phyloP scores from a whole-genome alignment of 2,797 vertebrate genomes.

The Astyanax mexicanus region DNA sequence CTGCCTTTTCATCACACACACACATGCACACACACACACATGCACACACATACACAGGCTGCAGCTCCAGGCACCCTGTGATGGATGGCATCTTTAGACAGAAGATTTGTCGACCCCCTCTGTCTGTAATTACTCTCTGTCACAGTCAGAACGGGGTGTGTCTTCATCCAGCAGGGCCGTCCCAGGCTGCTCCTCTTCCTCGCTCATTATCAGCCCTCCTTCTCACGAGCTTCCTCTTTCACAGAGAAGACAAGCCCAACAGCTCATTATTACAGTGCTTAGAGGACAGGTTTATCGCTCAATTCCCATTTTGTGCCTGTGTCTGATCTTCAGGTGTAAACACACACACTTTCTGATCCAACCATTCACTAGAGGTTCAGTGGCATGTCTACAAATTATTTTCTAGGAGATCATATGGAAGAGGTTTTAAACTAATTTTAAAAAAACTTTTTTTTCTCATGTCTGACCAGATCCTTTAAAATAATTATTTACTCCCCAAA shows the following conservation, averaged over 20 bases:
- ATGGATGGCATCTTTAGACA: slow-evolving; percentile 73
- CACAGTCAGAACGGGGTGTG: slow-evolving; percentile 51
- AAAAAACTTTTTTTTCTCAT: too few relatives aligned
- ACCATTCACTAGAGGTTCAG: too few relatives aligned
- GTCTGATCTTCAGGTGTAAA: not conserved
- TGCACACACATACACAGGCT: not conserved
- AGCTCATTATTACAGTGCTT: not conserved
- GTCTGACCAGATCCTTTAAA: too few relatives aligned
- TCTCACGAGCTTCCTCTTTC: not conserved
- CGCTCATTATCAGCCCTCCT: slow-evolving; percentile 9
- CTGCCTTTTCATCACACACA: not conserved
- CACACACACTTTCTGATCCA: slow-evolving; percentile 5
- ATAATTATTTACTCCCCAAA: too few relatives aligned
- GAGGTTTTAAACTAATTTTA: too few relatives aligned
- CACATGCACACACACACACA: slow-evolving; percentile 46
- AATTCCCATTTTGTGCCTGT: too few relatives aligned
- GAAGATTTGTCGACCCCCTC: slow-evolving; percentile 62
- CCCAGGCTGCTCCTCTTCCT: not conserved
- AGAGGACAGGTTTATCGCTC: not conserved
- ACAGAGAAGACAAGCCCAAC: not conserved
- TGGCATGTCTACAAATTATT: too few relatives aligned
- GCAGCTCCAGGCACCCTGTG: slow-evolving; percentile 48
- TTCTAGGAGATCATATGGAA: too few relatives aligned
- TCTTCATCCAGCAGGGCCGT: slow-evolving; percentile 5
- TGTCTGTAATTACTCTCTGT: slow-evolving; percentile 77